Base-by-base conservation (phyloP, 2,888 invertebrate species). In the Cheilosia grossa region DNA sequence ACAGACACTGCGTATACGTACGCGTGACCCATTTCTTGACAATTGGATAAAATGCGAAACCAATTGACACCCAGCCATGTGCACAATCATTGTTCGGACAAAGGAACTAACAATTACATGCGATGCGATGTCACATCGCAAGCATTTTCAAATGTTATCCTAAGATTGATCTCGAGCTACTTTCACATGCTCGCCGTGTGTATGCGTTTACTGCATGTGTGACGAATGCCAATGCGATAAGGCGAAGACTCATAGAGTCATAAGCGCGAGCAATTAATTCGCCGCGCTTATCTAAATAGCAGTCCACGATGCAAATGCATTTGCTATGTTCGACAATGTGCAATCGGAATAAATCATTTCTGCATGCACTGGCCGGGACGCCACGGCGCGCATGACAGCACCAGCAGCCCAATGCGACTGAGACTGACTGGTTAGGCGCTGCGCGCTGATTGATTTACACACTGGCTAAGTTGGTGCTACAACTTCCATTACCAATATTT, bases 251-350 rank as follows among this genome's bases (percentile, higher is more conserved):
- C 67, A 37, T 37, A 37, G 37, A 37, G 37, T 13, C 37, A 80
- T 85, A 85, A 85, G 72, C 81, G 72, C 81, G 85, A 70, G 81
- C 80, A 85, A 85, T 85, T 80, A 85, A 81, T 85, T 81, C 81
- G 75, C 75, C 33, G 37, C n/a, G 66, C 75, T 85, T 85, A 85
- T 85, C 85, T 85, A 75, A 85, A 85, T 77, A 81, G 85, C 85
- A 56, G 64, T 47, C 69, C 33, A 42, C 73, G 64, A 67, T 81
- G 85, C 58, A 85, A 85, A 85, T 85, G 85, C 81, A 85, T 81
- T 85, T 81, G 64, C 85, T 77, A 77, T 85, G 85, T 85, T 85
- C 81, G 66, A 70, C 81, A 75, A 70, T 51, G 80, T 61, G 40
- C 81, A 75, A 44, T 56, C 44, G 66, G 72, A 61, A 85, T 85